Base-by-base conservation (phyloP, 1,140 invertebrate species). In the Listronotus oregonensis region DNA sequence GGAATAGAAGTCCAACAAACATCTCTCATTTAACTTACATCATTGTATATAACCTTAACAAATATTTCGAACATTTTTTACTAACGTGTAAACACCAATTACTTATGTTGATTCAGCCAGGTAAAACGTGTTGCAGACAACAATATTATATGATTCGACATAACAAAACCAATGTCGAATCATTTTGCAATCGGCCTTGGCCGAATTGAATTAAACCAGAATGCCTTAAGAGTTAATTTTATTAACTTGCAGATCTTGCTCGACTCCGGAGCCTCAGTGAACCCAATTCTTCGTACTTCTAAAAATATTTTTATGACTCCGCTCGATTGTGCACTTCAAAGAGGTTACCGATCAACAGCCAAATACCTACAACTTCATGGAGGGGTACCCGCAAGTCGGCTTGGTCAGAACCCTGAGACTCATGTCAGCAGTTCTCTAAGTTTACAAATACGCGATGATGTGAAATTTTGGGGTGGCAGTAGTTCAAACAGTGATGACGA, bases 331-430 rank as follows among this genome's bases (percentile, higher is more conserved):
- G 94, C 96, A 1, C 80, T 96, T 5, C 88, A 90, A 63, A 86
- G 92, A 51, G 93, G 92, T 0, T 88, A 94, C 79, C 84, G 90
- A 37, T 91, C 94, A 9, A 93, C 93, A 70, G 95, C 95, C 34
- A 97, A 97, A 79, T 93, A 95, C 79, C 83, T 98, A 18, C 93
- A 95, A 78, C 86, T 95, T 70, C 91, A 96, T 72, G 95, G 95
- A 6, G 95, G 93, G 0, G 81, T 92, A 21, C 89, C 92, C 1
- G 87, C 90, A 7, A 86, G 81, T 52, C 89, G 92, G 74, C 78
- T 94, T 3, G 60, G 37, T 27, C 43, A 39, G 37, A 40, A 43
- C 14, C 17, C 43, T 11, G 58, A 65, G 17, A 49, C 63, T 11
- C 56, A 58, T 27, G 51, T 57, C 12, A 44, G 58, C 46, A 71